Evolutionary conservation across 2,888 invertebrate genomes (phyloP), one percentile per base, ranked within the genome.

Genomic region (Trichogramma evanescens): DNA sequence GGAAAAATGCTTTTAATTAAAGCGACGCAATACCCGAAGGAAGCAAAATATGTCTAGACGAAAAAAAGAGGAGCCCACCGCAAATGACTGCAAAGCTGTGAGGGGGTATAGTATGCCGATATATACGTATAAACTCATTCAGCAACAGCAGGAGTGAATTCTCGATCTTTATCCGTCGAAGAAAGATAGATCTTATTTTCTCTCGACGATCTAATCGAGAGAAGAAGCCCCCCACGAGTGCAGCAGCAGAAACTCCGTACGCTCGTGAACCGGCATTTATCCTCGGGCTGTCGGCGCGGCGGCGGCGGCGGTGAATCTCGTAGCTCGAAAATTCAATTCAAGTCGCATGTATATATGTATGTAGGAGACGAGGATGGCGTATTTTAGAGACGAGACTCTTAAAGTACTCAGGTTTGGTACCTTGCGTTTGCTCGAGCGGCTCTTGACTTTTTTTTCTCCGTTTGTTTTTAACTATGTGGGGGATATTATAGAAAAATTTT

Each of bases 171-270:
- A 54, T 55, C 56, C 5, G 50, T 4, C 9, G n/a, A 50, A 44
- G 54, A 54, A 41, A 56, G 44, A 62, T 56, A 56, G 56, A 62
- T 52, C 53, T 43, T 49, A 51, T 53, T 53, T 55, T 44, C 48
- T 10, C 26, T 26, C 26, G 26, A 26, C 52, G 42, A 62, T 53
- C 52, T 40, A 52, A 50, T 55, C 62, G 53, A 56, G 13, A 44
- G 13, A 8, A 54, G 48, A 5, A 54, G 48, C 50, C 39, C 4
- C 26, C 26, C 26, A 26, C 26, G 26, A 26, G 26, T 26, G 26
- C 26, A 26, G 26, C 26, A 26, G 26, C 26, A 26, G 26, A 26
- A 26, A 26, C 26, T 26, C 26, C 42, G 40, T 5, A 26, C 26
- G 38, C 3, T n/a, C 7, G 7, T 48, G 45, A 26, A 43, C 38